Evolutionary conservation across 2,888 invertebrate genomes (phyloP), one percentile per base, ranked within the genome.

Genomic region (Scotopteryx bipunctaria): DNA sequence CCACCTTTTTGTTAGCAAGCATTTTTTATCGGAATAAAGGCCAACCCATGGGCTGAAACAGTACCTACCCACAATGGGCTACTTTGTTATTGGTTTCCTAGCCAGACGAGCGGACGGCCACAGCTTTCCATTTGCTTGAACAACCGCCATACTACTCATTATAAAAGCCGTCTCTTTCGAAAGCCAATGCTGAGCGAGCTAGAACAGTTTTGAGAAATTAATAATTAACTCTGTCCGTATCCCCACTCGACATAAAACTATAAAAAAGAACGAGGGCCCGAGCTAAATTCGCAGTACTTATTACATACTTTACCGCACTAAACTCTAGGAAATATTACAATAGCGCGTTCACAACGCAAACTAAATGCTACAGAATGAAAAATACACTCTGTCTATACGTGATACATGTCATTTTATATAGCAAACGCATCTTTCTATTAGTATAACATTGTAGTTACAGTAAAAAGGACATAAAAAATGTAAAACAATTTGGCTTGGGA

Each of bases 261-360:
- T 41, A 46, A 65, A 67, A 67, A 68, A 47, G 32, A 13, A 40
- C 25, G 19, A 51, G 52, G 51, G 55, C 55, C 53, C 50, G 50
- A 46, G 50, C 40, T 3, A 57, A 65, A 55, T 73, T 73, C 72
- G 67, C 61, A 42, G 72, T 70, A 73, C 31, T 41, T 41, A 31
- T 41, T 60, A 33, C n/a, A n/a, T n/a, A n/a, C 42, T 55, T 54
- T 49, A 51, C 63, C 61, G 55, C 52, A 13, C 49, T 43, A 23
- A 49, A 50, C 46, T 69, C 74, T 56, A 55, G 60, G 73, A 73
- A 73, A 14, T 53, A 64, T 67, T 67, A 64, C 44, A 59, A 66
- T 65, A 57, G 64, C 55, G 68, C 59, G 65, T 16, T 29, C 31
- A 6, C 6, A 17, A 25, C 3, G 31, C 6, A 21, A 21, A 13